These are phyloP conservation scores for Spinus pinus DNA, from an alignment of 2,797 vertebrate species.

Conservation along the genomic window DNA sequence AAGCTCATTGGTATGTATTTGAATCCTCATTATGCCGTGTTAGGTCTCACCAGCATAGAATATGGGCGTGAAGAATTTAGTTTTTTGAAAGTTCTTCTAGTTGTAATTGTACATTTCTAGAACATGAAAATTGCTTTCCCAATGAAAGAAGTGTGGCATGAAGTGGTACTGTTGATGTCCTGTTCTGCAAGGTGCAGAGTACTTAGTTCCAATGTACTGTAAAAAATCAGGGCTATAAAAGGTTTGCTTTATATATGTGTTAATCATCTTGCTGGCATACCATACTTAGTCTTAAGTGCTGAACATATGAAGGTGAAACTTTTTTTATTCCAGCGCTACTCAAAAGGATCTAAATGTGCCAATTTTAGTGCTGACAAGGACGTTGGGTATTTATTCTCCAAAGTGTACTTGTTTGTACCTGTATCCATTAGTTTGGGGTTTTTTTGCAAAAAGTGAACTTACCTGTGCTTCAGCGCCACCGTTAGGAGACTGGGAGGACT, in stretches of 20 bases:
- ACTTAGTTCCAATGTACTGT: background rate
- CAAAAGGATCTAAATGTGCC: background rate
- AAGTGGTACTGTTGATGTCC: background rate
- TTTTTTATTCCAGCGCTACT: background rate
- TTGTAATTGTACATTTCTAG: background rate
- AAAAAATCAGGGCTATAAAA: background rate
- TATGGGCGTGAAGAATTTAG: background rate
- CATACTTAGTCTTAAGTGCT: background rate
- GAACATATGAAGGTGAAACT: background rate
- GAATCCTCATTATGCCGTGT: background rate
- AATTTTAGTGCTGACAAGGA: background rate
- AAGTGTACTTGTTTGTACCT: background rate
- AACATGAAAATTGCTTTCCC: background rate
- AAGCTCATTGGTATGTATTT: background rate
- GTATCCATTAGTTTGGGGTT: background rate
- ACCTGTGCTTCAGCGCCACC: conserved; percentile 43
- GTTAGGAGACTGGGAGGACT: background rate
- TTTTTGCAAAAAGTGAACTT: background rate
- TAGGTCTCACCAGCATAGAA: background rate
- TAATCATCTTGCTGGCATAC: background rate
- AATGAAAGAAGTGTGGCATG: background rate
- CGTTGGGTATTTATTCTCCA: background rate
- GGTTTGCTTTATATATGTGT: background rate
- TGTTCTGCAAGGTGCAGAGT: background rate
- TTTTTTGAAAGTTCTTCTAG: background rate